Percentiles rank a stretch among this genome's conserved stretches.
Evolutionary conservation across 2,113 vertebrate species (phyloP).

Genomic region (Balaenoptera acutorostrata): DNA sequence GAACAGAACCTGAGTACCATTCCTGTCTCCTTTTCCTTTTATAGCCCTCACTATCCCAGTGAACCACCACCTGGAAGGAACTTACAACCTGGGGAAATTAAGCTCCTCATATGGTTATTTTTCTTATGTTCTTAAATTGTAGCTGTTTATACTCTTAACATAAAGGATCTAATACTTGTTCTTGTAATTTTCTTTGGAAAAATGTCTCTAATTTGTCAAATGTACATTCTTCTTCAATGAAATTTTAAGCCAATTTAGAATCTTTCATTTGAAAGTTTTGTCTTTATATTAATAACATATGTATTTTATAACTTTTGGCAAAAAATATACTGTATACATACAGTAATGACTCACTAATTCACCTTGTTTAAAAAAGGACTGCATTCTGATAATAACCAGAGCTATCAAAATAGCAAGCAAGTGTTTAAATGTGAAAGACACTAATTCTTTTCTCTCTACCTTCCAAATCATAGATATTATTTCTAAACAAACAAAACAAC

Average conservation of each 20-base stretch:
- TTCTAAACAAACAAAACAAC: neutral
- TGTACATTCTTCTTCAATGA: slow-evolving; percentile 46
- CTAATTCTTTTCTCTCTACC: neutral
- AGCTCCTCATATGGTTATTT: neutral
- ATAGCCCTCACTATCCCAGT: neutral
- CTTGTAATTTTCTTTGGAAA: slow-evolving; percentile 33
- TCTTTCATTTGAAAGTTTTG: slow-evolving; percentile 43
- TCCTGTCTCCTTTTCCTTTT: neutral
- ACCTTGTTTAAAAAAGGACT: neutral
- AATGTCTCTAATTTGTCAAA: slow-evolving; percentile 61
- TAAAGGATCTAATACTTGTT: slow-evolving; percentile 16
- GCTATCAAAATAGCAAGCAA: slow-evolving; percentile 35
- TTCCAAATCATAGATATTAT: neutral
- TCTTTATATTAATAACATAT: slow-evolving; percentile 51
- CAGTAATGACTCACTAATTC: slow-evolving; percentile 47
- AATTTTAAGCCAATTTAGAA: slow-evolving; percentile 55
- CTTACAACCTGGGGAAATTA: neutral
- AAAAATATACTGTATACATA: slow-evolving; percentile 1
- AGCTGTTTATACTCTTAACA: slow-evolving; percentile 8
- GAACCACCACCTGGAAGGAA: neutral
- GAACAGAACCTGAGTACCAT: neutral
- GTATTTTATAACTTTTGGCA: slow-evolving; percentile 45
- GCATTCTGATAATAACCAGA: slow-evolving; percentile 13
- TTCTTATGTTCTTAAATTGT: neutral
- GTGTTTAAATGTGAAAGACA: neutral